phyloP scores from a whole-genome alignment of 2,888 invertebrate genomes.

The Heteromyza rotundicornis region DNA sequence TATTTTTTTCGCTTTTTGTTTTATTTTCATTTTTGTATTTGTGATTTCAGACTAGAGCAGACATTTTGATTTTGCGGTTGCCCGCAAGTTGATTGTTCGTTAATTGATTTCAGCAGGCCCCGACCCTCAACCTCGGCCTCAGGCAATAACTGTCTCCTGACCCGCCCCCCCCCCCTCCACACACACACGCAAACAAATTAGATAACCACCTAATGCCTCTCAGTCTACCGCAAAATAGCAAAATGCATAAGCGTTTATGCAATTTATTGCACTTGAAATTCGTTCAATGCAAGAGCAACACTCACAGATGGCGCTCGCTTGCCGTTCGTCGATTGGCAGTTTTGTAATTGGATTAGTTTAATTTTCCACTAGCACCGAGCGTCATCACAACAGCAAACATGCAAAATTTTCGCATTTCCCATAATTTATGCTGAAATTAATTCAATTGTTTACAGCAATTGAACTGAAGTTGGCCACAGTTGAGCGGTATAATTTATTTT shows the following conservation, averaged over 20 bases:
- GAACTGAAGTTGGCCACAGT: background rate
- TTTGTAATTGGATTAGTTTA: background rate
- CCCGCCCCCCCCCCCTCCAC: too few species aligned
- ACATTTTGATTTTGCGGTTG: slow-evolving; percentile 37
- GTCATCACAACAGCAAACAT: too few species aligned
- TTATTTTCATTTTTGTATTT: too few species aligned
- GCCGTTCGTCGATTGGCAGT: too few species aligned
- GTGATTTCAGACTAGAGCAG: too few species aligned
- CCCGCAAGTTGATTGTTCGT: slow-evolving; percentile 45
- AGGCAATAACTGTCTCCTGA: too few species aligned
- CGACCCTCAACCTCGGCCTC: too few species aligned
- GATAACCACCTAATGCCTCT: too few species aligned
- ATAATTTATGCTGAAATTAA: background rate
- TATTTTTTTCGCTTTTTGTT: too few species aligned
- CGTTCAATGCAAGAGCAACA: background rate
- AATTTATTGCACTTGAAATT: background rate
- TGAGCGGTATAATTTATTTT: too few species aligned
- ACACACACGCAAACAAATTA: background rate
- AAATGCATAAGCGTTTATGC: background rate
- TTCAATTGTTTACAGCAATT: background rate
- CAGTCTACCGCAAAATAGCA: background rate
- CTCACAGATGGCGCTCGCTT: background rate
- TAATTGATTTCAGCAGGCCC: slow-evolving; percentile 41
- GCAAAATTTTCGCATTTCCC: background rate
- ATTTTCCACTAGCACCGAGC: background rate